Conservation (phyloP, 2,797 vertebrate genomes). For the Scolopax rusticola region DNA sequence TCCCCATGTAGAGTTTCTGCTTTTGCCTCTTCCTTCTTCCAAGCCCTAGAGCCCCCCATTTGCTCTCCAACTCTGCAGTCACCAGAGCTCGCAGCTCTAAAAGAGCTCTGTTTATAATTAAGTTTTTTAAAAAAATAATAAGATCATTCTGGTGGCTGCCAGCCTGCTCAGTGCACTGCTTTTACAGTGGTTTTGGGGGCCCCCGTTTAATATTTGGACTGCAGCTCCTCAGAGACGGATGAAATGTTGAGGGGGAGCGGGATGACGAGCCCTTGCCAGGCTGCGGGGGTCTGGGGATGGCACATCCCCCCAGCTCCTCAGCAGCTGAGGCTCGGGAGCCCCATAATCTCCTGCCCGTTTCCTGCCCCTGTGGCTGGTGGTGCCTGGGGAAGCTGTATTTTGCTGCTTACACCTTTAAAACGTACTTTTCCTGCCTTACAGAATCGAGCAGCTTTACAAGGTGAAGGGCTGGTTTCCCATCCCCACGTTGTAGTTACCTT, state of each 20-base stretch:
- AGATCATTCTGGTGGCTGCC: background rate
- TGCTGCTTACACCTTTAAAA: background rate
- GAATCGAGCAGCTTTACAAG: background rate
- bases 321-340: background rate
- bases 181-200: background rate
- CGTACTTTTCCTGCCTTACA: background rate
- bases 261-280: background rate
- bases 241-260: background rate
- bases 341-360: background rate
- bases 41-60: background rate
- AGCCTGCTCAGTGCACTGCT: background rate
- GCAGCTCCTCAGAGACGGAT: background rate
- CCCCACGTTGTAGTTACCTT: background rate
- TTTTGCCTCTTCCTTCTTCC: background rate
- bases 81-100: background rate
- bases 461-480: background rate
- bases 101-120: background rate
- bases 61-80: background rate
- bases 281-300: background rate
- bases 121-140: background rate
- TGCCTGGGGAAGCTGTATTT: background rate
- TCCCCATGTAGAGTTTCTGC: rapidly evolving
- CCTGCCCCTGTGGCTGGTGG: background rate
- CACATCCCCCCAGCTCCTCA: background rate
- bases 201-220: background rate